Evolutionary conservation across 2,113 vertebrate species (phyloP), one percentile per base, ranked within the genome.

Genomic region (Eptesicus fuscus): DNA sequence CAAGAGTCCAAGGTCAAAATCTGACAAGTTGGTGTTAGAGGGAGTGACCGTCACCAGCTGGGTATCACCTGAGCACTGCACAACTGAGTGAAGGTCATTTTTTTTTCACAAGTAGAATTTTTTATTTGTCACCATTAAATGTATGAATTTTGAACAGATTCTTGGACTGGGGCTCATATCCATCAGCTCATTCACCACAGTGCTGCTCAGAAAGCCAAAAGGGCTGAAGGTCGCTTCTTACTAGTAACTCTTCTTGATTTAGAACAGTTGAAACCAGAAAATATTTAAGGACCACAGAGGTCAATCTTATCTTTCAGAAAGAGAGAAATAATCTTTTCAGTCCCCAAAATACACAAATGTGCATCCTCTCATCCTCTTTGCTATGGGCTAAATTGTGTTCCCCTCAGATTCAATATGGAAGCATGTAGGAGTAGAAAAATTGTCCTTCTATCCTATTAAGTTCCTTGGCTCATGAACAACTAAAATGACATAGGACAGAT

Each of bases 11-110:
- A 32, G 22, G 51, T 86, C 30, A 47, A 44, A 51, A 13, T 51
- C 42, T 32, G 44, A 32, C 63, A 47, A 7, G 4, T 32, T 37
- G 63, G 47, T 30, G 6, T 18, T n/a, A 49, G 18, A 86, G 22
- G 49, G 25, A 22, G 14, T 42, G 12, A 9, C 40, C 9, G 6
- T 14, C 22, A 28, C 20, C 9, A 14, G 25, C 17, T 47, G 20
- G 25, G n/a, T 16, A 13, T 4, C 5, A 17, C 17, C 7, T 14
- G 4, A 63, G 2, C 0, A 13, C 2, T 0, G 1, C 10, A 25
- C 7, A 12, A 16, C 2, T 3, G 1, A 74, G 42, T 37, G 18
- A 47, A 13, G 51, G 12, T 74, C 71, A 20, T 16, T 44, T 82
- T 20, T 53, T 7, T 53, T 30, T 16, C 16, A 69, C 8, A 35